A percentile compares a stretch with the other conserved stretches of the same genome.
phyloP scores from a whole-genome alignment of 2,797 vertebrate genomes.

The Eulemur rubriventer region DNA sequence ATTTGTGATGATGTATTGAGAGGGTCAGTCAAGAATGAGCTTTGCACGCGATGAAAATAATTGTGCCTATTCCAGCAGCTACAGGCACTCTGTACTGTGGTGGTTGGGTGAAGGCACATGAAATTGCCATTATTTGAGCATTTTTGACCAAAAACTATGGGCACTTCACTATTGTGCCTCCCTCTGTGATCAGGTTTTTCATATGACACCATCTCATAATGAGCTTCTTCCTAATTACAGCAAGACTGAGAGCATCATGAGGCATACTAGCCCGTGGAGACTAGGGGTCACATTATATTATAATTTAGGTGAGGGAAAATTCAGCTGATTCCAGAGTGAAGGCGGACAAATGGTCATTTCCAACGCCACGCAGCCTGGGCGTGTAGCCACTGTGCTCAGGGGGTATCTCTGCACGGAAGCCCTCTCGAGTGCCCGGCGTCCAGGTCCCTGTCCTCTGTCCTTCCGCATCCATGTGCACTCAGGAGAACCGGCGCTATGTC shows the following conservation, averaged over 20 bases:
- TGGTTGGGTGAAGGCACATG: background rate
- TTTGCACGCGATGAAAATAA: accelerated
- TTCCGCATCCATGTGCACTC: accelerated
- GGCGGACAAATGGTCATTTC: accelerated
- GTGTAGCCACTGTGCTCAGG: accelerated
- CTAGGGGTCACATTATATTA: accelerated
- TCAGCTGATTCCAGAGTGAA: background rate
- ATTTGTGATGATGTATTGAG: background rate
- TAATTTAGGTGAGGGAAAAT: background rate
- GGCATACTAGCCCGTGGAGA: accelerated
- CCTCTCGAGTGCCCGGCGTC: background rate
- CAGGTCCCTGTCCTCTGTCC: too few relatives aligned
- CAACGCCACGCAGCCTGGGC: accelerated
- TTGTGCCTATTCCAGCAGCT: background rate
- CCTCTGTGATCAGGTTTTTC: background rate
- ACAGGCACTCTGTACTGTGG: accelerated
- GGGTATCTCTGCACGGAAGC: background rate
- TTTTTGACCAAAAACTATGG: background rate
- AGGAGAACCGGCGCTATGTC: accelerated
- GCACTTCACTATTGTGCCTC: background rate
- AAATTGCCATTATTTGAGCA: background rate
- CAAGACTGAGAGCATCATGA: background rate
- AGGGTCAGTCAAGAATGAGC: accelerated
- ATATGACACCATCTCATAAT: accelerated
- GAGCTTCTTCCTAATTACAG: background rate